phyloP scores from a whole-genome alignment of 2,888 invertebrate species.

The Eilema sororculum region DNA sequence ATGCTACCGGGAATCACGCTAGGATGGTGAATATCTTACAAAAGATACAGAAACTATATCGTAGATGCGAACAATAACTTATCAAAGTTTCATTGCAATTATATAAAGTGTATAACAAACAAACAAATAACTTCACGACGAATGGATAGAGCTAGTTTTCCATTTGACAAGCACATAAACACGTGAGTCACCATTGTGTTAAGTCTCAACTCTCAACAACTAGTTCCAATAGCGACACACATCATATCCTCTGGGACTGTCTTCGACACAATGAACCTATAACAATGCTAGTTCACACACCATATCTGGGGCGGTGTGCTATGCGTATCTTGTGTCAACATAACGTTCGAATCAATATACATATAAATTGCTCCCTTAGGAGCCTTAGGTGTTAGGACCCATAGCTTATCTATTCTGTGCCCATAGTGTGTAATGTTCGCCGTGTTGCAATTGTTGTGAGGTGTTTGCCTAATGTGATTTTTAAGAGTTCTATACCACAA shows the following conservation, averaged over 20 bases:
- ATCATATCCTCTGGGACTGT: background rate
- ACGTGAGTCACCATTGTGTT: background rate
- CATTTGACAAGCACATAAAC: background rate
- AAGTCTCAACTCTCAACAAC: background rate
- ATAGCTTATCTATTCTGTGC: too few relatives aligned
- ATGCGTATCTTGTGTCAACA: background rate
- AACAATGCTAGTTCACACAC: background rate
- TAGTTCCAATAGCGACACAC: background rate
- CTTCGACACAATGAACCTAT: background rate
- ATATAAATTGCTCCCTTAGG: background rate
- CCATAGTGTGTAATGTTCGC: too few relatives aligned
- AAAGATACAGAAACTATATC: too few relatives aligned
- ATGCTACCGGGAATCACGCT: background rate
- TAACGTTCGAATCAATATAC: slow-evolving; percentile 2
- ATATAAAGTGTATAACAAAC: background rate
- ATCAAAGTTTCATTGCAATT: background rate
- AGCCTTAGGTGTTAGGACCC: too few relatives aligned
- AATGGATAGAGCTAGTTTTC: background rate
- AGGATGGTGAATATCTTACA: background rate
- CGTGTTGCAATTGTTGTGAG: too few relatives aligned
- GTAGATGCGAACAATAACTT: background rate
- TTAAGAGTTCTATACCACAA: too few relatives aligned
- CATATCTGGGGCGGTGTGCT: background rate
- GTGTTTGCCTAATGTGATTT: too few relatives aligned
- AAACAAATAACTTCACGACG: background rate